Evolutionary conservation across 2,888 invertebrate species (phyloP).

Genomic region (Rhopalosiphum nymphaeae): DNA sequence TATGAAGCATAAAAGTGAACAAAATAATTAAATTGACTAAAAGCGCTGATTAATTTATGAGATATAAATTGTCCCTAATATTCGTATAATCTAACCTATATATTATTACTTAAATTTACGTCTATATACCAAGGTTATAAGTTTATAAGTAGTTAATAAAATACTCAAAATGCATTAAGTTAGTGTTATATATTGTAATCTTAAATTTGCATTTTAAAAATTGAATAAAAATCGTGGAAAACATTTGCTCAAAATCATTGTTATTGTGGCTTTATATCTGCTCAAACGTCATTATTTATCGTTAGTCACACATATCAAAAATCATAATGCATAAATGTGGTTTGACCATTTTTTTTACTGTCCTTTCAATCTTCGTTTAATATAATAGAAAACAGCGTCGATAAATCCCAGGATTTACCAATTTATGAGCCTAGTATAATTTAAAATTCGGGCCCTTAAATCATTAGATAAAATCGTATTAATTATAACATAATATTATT

Average conservation of each 20-base stretch:
- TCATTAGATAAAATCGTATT: too few relatives aligned
- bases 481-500: too few relatives aligned
- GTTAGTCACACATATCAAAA: not conserved
- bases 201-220: not conserved
- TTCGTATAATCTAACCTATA: not conserved
- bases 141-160: too few relatives aligned
- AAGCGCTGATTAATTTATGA: not conserved
- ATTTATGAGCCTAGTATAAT: too few relatives aligned
- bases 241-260: too few relatives aligned
- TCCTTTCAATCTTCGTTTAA: not conserved
- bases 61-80: not conserved
- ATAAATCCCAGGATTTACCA: too few relatives aligned
- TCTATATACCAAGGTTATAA: not conserved
- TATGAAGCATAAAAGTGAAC: not conserved
- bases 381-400: too few relatives aligned
- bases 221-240: too few relatives aligned
- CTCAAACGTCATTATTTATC: not conserved
- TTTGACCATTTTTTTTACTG: not conserved
- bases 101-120: not conserved
- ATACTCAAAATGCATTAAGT: too few relatives aligned
- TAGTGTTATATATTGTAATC: not conserved
- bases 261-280: not conserved
- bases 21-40: not conserved
- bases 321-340: not conserved
- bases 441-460: too few relatives aligned